Conservation (phyloP, 2,888 invertebrate genomes). For the Andrena fulva region DNA sequence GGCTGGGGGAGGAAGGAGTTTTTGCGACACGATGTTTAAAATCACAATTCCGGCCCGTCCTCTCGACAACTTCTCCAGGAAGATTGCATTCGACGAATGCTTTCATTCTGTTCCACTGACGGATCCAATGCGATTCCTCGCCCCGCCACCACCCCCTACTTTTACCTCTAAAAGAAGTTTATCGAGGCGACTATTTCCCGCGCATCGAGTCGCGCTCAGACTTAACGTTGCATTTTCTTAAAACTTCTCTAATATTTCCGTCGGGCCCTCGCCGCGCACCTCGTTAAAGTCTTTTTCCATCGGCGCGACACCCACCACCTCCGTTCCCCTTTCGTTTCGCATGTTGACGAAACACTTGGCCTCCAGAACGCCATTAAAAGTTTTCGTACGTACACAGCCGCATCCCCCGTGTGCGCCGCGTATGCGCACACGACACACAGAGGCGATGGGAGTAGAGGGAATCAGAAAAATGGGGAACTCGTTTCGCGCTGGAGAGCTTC, state of each 20-base stretch:
- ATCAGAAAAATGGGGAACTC: slow-evolving; percentile 44
- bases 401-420: slow-evolving; percentile 3
- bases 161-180: slow-evolving; percentile 39
- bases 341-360: slow-evolving; percentile 68
- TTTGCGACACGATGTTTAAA: slow-evolving; percentile 55
- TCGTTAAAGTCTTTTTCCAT: slow-evolving; percentile 67
- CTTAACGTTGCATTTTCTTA: slow-evolving; percentile 62
- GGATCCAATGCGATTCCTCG: slow-evolving; percentile 54
- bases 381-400: slow-evolving; percentile 54
- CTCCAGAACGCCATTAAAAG: slow-evolving; percentile 63
- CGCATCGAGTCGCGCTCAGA: slow-evolving; percentile 36
- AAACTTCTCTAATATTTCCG: slow-evolving; percentile 67
- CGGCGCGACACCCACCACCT: slow-evolving; percentile 30
- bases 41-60: slow-evolving; percentile 50
- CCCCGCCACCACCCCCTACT: background rate
- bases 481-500: slow-evolving; percentile 23
- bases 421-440: background rate
- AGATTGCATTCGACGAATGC: slow-evolving; percentile 63
- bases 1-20: background rate
- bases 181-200: slow-evolving; percentile 53
- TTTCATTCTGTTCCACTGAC: slow-evolving; percentile 54
- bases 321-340: slow-evolving; percentile 44
- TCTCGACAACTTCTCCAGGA: slow-evolving; percentile 53
- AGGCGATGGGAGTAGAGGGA: slow-evolving; percentile 6
- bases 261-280: slow-evolving; percentile 47